Conservation (phyloP, 2,797 vertebrate genomes). For the Lepus oiostolus region DNA sequence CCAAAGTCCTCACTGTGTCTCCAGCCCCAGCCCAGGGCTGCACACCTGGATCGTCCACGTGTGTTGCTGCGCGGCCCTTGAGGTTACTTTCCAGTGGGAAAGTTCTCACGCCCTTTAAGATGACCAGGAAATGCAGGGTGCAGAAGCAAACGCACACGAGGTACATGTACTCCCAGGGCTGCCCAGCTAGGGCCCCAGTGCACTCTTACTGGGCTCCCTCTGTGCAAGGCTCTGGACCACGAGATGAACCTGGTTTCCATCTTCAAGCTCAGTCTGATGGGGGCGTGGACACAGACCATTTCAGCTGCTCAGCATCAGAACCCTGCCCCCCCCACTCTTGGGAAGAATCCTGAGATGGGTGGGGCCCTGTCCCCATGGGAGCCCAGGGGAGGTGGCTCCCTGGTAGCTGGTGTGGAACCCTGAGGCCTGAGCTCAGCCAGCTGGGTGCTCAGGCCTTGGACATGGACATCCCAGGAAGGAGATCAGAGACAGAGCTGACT, state of each 20-base stretch:
- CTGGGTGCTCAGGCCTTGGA: rapidly evolving
- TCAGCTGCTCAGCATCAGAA: not conserved
- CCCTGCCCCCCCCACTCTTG: not conserved
- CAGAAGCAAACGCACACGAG: not conserved
- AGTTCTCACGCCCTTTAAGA: not conserved
- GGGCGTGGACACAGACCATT: not conserved
- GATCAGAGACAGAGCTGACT: rapidly evolving
- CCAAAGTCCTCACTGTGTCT: not conserved
- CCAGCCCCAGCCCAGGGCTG: not conserved
- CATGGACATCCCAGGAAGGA: not conserved
- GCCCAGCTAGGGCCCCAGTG: not conserved
- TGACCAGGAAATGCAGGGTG: too few relatives aligned
- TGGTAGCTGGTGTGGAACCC: not conserved
- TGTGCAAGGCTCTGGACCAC: not conserved
- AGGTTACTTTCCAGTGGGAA: not conserved
- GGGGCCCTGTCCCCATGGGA: not conserved
- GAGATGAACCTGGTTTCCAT: not conserved
- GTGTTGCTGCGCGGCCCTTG: not conserved
- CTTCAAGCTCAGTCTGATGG: not conserved
- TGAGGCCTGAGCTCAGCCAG: rapidly evolving
- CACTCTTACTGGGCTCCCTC: not conserved
- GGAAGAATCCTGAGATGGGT: not conserved
- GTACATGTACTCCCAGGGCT: not conserved
- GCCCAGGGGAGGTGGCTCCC: not conserved
- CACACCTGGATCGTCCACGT: rapidly evolving